Conservation (phyloP, 53 echinoderm and acorn worm species). For the Henricia sp. region DNA sequence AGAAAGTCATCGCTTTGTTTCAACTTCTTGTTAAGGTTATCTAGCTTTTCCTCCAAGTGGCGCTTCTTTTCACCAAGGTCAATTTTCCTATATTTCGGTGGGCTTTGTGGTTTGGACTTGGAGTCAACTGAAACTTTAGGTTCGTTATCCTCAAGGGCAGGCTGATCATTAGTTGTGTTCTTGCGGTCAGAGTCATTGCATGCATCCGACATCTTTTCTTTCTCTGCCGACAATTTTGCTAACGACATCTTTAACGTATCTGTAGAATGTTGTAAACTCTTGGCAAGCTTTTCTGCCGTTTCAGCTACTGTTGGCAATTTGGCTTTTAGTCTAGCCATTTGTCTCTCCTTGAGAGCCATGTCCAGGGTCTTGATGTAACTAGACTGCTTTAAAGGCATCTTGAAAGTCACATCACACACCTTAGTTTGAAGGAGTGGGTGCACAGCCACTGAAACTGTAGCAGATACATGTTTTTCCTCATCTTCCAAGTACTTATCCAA, state of each 20-base stretch:
- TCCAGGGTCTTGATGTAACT: slow-evolving; percentile 72
- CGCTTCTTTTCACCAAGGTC: slow-evolving; percentile 14
- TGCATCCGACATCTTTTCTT: not conserved
- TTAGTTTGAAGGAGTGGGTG: slow-evolving; percentile 55
- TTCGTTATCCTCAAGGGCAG: not conserved
- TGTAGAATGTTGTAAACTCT: slow-evolving; percentile 25
- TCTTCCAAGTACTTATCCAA: slow-evolving; percentile 79
- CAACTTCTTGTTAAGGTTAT: slow-evolving; percentile 33
- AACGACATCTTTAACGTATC: not conserved
- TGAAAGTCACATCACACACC: slow-evolving; percentile 62
- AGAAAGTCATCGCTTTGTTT: not conserved
- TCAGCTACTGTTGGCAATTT: slow-evolving; percentile 53
- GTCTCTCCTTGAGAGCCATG: slow-evolving; percentile 70
- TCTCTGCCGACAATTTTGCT: not conserved
- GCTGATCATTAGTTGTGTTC: not conserved
- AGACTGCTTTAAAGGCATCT: slow-evolving; percentile 74
- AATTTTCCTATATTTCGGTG: not conserved
- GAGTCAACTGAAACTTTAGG: not conserved
- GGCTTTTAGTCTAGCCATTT: slow-evolving; percentile 17
- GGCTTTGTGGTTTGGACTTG: not conserved
- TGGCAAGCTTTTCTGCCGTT: slow-evolving; percentile 51
- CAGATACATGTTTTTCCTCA: slow-evolving; percentile 14
- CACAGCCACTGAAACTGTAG: slow-evolving; percentile 29
- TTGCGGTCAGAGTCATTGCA: not conserved
- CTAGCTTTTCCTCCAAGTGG: slow-evolving; percentile 17